These are phyloP conservation scores for Enteromius treurensis DNA, from an alignment of 2,797 vertebrate species.

Conservation along the genomic window DNA sequence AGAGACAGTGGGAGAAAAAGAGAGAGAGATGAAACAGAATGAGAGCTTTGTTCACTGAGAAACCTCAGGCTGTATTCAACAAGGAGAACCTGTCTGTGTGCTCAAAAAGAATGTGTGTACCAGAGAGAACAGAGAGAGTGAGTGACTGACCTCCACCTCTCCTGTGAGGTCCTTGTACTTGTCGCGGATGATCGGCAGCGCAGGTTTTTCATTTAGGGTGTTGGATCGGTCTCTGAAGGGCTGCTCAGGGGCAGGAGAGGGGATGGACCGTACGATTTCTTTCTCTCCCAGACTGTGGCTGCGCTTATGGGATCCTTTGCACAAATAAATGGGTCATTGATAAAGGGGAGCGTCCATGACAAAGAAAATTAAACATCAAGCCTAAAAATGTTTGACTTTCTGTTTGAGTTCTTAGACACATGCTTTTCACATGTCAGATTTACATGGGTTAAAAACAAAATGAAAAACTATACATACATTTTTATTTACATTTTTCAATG, in stretches of 20 bases:
- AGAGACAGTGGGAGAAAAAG: not conserved
- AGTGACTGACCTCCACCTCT: conserved; percentile 91
- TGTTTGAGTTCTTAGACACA: not conserved
- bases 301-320: conserved; percentile 93
- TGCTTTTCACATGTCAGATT: not conserved
- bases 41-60: conserved; percentile 19
- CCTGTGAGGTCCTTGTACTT: conserved; percentile 98
- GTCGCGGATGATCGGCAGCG: conserved; percentile 94
- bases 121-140: conserved; percentile 5
- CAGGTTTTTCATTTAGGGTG: conserved; percentile 91
- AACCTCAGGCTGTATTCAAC: conserved; percentile 9
- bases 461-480: not conserved
- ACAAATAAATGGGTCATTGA: conserved; percentile 4
- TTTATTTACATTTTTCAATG: not conserved
- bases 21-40: conserved; percentile 26
- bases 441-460: not conserved
- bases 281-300: conserved; percentile 96
- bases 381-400: not conserved
- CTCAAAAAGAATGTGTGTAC: not conserved
- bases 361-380: not conserved
- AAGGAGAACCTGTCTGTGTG: not conserved
- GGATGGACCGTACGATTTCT: conserved; percentile 87
- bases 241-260: conserved; percentile 85
- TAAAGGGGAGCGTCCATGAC: not conserved
- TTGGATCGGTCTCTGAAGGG: conserved; percentile 93